phyloP scores from a whole-genome alignment of 1,140 invertebrate genomes.

The Drosophila aff. region DNA sequence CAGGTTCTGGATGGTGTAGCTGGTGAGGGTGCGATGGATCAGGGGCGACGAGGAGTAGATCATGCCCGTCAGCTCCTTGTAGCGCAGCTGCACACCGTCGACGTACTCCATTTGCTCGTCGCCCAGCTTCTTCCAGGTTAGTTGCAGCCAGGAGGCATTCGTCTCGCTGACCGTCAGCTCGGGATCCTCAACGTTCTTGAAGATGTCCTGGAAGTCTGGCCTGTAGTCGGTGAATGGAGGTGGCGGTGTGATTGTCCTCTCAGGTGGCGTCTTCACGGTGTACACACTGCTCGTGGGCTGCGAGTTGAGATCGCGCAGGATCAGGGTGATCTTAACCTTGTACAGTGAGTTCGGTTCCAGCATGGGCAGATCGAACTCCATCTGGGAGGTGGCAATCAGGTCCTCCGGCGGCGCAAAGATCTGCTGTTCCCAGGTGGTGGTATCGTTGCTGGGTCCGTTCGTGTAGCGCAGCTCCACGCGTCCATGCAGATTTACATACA shows the following conservation, averaged over 20 bases:
- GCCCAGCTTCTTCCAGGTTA: conserved; percentile 93
- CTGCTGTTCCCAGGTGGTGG: conserved; percentile 91
- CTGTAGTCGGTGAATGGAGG: conserved; percentile 79
- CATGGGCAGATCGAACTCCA: conserved; percentile 92
- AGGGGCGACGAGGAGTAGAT: conserved; percentile 91
- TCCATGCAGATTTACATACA: conserved; percentile 94
- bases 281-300: conserved; percentile 91
- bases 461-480: conserved; percentile 93
- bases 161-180: conserved; percentile 90
- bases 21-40: conserved; percentile 89
- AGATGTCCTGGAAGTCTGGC: conserved; percentile 83
- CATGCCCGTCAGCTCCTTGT: conserved; percentile 90
- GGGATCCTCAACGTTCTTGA: conserved; percentile 87
- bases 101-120: conserved; percentile 91
- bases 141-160: conserved; percentile 91
- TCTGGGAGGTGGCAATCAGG: conserved; percentile 92
- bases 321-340: conserved; percentile 91
- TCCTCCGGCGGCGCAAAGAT: conserved; percentile 93
- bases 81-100: conserved; percentile 88
- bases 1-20: conserved; percentile 90
- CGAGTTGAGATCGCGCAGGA: conserved; percentile 90
- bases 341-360: conserved; percentile 93
- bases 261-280: conserved; percentile 88
- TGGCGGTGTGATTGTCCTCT: conserved; percentile 79
- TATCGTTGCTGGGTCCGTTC: conserved; percentile 89